A percentile compares a stretch with the other conserved stretches of the same genome.
Evolutionary conservation across 2,113 vertebrate species (phyloP).

Genomic region (Xerus inauris): DNA sequence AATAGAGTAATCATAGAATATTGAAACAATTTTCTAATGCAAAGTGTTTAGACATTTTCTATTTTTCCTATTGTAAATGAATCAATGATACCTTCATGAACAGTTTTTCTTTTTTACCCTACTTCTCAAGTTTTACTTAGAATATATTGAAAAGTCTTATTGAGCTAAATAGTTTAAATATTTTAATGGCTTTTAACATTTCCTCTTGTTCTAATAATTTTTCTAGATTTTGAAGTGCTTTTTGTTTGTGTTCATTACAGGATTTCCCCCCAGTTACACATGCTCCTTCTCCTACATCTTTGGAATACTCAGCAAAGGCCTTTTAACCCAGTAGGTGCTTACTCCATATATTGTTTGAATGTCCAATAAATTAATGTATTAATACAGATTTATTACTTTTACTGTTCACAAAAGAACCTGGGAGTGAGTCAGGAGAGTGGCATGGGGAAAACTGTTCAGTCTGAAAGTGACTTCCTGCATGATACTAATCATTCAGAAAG

Average conservation of each 20-base stretch:
- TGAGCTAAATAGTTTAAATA: slow-evolving; percentile 10
- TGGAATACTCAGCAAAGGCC: not conserved
- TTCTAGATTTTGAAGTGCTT: not conserved
- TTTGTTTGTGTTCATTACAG: not conserved
- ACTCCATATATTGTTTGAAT: not conserved
- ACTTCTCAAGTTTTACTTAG: not conserved
- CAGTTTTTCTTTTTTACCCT: not conserved
- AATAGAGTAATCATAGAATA: slow-evolving; percentile 24
- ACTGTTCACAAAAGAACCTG: not conserved
- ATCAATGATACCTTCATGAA: not conserved
- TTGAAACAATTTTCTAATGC: not conserved
- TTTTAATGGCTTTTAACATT: slow-evolving; percentile 7
- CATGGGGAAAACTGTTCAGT: slow-evolving; percentile 22
- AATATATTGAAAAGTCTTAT: not conserved
- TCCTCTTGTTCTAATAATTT: not conserved
- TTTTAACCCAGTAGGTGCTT: not conserved
- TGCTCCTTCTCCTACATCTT: not conserved
- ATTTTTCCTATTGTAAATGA: not conserved
- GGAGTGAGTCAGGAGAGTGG: slow-evolving; percentile 54
- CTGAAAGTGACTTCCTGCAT: slow-evolving; percentile 63
- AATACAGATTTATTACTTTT: not conserved
- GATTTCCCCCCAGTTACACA: not conserved
- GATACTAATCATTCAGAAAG: slow-evolving; percentile 40
- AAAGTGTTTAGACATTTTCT: slow-evolving; percentile 15
- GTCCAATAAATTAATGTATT: not conserved